Evolutionary conservation across 2,113 vertebrate species (phyloP).

Genomic region (Chaetops frenatus): DNA sequence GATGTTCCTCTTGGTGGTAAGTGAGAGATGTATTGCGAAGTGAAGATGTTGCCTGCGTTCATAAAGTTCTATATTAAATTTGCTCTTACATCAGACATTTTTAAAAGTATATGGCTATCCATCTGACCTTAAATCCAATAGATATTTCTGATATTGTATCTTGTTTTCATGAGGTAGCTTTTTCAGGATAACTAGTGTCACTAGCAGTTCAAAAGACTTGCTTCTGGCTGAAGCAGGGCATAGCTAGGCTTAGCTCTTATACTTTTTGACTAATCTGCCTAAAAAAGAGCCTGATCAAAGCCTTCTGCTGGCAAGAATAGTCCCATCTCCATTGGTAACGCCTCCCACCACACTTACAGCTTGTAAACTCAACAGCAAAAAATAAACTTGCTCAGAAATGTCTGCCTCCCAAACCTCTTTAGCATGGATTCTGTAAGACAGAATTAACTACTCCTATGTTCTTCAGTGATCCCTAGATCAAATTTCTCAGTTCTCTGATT

Average conservation of each 20-base stretch:
- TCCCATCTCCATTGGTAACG: not conserved
- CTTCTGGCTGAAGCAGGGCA: not conserved
- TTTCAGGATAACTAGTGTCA: not conserved
- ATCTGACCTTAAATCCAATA: not conserved
- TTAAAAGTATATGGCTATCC: not conserved
- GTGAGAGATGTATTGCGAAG: conserved; percentile 1
- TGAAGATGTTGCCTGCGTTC: not conserved
- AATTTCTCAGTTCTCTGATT: not conserved
- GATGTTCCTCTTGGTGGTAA: conserved; percentile 91
- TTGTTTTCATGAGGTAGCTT: not conserved
- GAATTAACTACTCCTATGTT: not conserved
- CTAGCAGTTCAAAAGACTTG: not conserved
- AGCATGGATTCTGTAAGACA: not conserved
- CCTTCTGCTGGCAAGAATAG: not conserved
- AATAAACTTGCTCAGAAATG: not conserved
- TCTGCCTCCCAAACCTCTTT: not conserved
- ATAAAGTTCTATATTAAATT: not conserved
- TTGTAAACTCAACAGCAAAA: not conserved
- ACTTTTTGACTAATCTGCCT: not conserved
- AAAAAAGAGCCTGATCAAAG: not conserved
- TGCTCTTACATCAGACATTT: not conserved
- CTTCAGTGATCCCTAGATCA: not conserved
- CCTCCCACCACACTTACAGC: not conserved
- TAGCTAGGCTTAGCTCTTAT: not conserved
- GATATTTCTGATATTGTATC: not conserved